Conservation (phyloP, 1,140 invertebrate species). For the Sycophila sp. region DNA sequence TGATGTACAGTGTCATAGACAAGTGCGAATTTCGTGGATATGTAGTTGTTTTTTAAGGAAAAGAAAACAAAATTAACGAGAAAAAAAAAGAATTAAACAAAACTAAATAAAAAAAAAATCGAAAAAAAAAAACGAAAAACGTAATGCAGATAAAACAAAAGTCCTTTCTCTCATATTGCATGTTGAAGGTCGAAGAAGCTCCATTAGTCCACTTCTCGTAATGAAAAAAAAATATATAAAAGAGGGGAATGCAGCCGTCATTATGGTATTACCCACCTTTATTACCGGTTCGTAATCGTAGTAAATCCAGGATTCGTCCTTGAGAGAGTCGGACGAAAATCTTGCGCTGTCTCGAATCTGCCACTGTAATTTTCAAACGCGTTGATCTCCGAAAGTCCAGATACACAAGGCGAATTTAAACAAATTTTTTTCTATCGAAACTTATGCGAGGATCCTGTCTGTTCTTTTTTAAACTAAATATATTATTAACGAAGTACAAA, state of each 20-base stretch:
- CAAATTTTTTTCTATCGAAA: no score
- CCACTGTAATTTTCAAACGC: not conserved
- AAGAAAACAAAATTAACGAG: conserved; percentile 29
- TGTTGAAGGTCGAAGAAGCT: not conserved
- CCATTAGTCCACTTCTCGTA: conserved; percentile 8
- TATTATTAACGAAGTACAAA: not conserved
- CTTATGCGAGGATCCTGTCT: no score
- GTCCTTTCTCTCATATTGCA: conserved; percentile 23
- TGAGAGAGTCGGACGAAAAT: conserved; percentile 25
- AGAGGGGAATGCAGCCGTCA: not conserved
- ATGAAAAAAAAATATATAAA: not conserved
- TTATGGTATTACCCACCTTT: conserved; percentile 22
- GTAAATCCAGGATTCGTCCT: conserved; percentile 3
- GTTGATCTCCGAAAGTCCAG: not conserved
- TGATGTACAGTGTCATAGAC: conserved; percentile 33
- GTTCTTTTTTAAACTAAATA: no score
- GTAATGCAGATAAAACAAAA: not conserved
- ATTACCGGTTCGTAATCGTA: conserved; percentile 25
- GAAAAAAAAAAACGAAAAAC: conserved; percentile 4
- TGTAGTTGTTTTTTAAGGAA: conserved; percentile 34
- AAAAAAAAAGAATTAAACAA: conserved; percentile 30
- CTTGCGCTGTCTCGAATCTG: not conserved
- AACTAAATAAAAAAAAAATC: conserved; percentile 20
- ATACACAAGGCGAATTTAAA: not conserved
- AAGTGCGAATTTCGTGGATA: conserved; percentile 34